Percentiles rank a stretch among this genome's conserved stretches.
These are phyloP conservation scores for Nebria ingens DNA, from an alignment of 1,140 invertebrate species.

Conservation along the genomic window DNA sequence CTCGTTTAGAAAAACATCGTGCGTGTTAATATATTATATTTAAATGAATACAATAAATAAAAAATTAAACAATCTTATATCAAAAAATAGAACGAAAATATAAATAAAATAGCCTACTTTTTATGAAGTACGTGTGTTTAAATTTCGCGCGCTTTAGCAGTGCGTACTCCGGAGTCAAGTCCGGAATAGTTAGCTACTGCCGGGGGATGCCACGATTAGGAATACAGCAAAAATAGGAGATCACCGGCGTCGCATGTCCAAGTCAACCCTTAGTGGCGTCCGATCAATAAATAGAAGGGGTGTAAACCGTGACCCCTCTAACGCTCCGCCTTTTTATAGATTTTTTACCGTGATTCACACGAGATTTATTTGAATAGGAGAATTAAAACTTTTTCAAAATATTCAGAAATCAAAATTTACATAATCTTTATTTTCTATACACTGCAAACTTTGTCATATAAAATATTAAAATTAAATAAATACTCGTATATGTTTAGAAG, in stretches of 20 bases:
- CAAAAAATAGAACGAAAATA: too few relatives aligned
- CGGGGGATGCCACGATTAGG: not conserved
- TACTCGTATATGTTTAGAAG: too few relatives aligned
- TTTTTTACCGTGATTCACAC: not conserved
- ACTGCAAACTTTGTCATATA: too few relatives aligned
- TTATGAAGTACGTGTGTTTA: not conserved
- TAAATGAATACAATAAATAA: too few relatives aligned
- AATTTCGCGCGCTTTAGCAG: not conserved
- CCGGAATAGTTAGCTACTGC: not conserved
- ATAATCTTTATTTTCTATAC: too few relatives aligned
- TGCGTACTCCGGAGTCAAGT: not conserved
- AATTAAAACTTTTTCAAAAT: too few relatives aligned
- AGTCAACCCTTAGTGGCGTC: not conserved
- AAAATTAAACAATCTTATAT: too few relatives aligned
- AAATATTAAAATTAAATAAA: too few relatives aligned
- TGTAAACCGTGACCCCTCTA: not conserved
- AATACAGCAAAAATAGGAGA: not conserved
- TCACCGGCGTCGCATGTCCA: not conserved
- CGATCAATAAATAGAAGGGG: slow-evolving; percentile 1
- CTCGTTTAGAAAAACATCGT: too few relatives aligned
- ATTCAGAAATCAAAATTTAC: too few relatives aligned
- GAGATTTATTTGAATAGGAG: not conserved
- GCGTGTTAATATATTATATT: too few relatives aligned
- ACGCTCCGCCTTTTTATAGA: not conserved
- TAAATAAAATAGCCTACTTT: too few relatives aligned